A percentile compares a stretch with the other conserved stretches of the same genome.
phyloP scores from a whole-genome alignment of 2,797 vertebrate species.

The Discoglossus pictus region DNA sequence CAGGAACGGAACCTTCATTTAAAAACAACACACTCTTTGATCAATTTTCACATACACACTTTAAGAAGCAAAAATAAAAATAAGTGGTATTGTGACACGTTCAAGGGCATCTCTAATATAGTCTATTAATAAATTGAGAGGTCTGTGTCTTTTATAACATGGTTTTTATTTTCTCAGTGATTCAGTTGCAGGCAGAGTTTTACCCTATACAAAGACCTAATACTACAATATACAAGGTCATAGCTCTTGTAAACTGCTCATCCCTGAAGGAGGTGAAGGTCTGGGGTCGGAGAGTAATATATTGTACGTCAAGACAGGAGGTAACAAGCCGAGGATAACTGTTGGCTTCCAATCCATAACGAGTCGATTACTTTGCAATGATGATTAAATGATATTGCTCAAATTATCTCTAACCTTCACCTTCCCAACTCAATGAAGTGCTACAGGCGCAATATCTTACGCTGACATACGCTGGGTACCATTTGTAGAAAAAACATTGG shows the following conservation, averaged over 20 bases:
- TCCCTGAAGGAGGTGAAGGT: not conserved
- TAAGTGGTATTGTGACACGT: too few relatives aligned
- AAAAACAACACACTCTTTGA: too few relatives aligned
- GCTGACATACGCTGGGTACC: conserved; percentile 18
- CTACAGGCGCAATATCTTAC: conserved; percentile 21
- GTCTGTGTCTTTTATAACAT: too few relatives aligned
- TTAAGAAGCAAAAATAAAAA: too few relatives aligned
- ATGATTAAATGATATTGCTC: conserved; percentile 42
- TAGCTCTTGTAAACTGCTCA: conserved; percentile 8
- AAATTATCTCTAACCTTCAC: conserved; percentile 31
- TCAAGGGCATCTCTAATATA: too few relatives aligned
- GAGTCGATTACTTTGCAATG: conserved; percentile 27
- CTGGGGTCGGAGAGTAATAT: conserved; percentile 12
- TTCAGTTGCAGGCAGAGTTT: not conserved
- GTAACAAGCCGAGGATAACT: conserved; percentile 32
- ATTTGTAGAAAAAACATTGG: too few relatives aligned
- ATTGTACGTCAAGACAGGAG: conserved; percentile 17
- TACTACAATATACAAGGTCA: conserved; percentile 5
- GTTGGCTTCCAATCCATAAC: conserved; percentile 21
- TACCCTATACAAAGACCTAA: not conserved
- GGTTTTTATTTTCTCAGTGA: too few relatives aligned
- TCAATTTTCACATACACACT: too few relatives aligned
- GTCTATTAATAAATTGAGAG: too few relatives aligned
- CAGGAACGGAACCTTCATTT: too few relatives aligned
- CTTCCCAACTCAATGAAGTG: conserved; percentile 21